Conservation (phyloP, 2,113 vertebrate genomes). For the Lethenteron camtschaticum region DNA sequence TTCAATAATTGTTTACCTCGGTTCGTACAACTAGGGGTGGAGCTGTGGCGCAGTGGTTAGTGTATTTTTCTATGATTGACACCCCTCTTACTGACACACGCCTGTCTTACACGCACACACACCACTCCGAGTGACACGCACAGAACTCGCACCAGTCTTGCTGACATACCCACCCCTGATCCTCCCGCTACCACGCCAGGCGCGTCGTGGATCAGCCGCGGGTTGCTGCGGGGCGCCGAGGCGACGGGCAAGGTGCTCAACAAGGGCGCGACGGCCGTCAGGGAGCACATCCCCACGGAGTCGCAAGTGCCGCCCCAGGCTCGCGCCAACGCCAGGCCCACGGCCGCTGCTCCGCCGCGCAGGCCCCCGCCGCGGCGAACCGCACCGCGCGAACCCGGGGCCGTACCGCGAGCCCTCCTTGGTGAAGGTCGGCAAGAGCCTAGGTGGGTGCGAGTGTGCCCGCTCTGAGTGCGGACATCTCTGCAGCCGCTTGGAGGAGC, state of each 20-base stretch:
- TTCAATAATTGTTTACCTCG: no score
- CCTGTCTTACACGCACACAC: no score
- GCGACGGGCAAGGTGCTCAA: constrained; percentile 81
- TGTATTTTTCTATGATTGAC: no score
- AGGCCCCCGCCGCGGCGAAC: constrained; percentile 24
- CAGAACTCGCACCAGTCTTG: no score
- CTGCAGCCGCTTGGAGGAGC: no score
- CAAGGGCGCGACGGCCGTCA: constrained; percentile 67
- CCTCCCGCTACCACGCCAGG: constrained; percentile 23
- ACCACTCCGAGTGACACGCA: no score
- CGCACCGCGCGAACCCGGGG: constrained; percentile 76
- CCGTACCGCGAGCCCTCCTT: constrained; percentile 42
- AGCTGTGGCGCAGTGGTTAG: no score
- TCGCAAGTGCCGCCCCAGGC: no score
- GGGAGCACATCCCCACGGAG: constrained; percentile 80
- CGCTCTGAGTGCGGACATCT: neutral
- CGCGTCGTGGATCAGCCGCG: constrained; percentile 91
- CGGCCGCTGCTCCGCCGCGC: constrained; percentile 59
- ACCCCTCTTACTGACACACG: no score
- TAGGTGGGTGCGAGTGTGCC: constrained; percentile 28
- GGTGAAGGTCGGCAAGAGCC: constrained; percentile 85
- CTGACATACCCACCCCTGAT: no score
- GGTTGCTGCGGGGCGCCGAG: constrained; percentile 77
- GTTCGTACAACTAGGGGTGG: no score
- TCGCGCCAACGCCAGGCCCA: constrained; percentile 31